Conservation (phyloP, 2,113 vertebrate genomes). For the Hemiprocne comata region DNA sequence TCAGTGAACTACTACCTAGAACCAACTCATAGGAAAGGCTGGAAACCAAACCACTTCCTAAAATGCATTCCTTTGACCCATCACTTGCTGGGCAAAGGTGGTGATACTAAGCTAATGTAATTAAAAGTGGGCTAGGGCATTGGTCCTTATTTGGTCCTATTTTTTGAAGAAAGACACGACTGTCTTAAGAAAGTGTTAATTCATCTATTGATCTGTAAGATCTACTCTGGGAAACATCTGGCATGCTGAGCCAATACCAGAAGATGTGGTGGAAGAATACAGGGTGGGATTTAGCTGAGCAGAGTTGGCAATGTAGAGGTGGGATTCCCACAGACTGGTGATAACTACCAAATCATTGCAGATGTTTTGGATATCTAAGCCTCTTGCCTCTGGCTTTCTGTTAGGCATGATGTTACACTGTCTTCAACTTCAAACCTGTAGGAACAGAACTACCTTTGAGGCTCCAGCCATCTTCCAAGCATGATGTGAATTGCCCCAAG, state of each 20-base stretch:
- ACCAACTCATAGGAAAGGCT: neutral
- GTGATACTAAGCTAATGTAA: neutral
- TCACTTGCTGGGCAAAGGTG: neutral
- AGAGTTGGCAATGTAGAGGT: neutral
- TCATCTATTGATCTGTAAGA: neutral
- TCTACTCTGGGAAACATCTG: neutral
- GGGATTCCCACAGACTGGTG: neutral
- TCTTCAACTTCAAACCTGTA: neutral
- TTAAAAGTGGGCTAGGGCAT: neutral
- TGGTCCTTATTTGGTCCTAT: neutral
- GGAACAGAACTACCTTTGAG: neutral
- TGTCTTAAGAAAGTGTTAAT: neutral
- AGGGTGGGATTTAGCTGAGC: neutral
- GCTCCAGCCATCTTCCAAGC: neutral
- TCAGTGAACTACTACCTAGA: neutral
- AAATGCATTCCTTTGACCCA: neutral
- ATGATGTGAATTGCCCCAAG: neutral
- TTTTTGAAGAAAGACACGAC: neutral
- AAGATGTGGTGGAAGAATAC: neutral
- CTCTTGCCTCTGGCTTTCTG: neutral
- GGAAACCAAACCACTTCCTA: neutral
- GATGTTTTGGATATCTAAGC: neutral
- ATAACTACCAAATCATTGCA: neutral
- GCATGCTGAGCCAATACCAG: neutral
- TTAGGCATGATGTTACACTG: neutral